Evolutionary conservation across 2,797 vertebrate species (phyloP).

Genomic region (Gymnocypris eckloni): DNA sequence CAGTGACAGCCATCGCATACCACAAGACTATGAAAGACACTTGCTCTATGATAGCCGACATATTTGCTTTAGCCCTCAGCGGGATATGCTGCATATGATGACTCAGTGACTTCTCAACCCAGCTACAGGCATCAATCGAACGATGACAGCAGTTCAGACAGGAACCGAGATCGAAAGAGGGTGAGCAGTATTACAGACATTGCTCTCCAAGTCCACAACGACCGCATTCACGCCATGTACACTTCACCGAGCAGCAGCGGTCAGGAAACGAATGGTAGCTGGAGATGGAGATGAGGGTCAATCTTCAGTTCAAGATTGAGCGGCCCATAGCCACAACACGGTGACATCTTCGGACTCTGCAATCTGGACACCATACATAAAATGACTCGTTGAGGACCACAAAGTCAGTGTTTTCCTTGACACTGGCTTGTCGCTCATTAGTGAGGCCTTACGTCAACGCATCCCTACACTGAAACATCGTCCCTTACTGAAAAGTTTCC

Average conservation of each 20-base stretch:
- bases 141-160: not conserved
- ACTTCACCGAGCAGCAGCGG: not conserved
- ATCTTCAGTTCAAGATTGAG: not conserved
- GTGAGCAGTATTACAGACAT: slow-evolving; percentile 14
- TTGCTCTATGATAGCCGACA: not conserved
- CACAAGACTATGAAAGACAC: not conserved
- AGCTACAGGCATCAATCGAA: not conserved
- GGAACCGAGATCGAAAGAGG: not conserved
- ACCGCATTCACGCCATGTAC: not conserved
- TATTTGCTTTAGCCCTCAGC: not conserved
- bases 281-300: slow-evolving; percentile 20
- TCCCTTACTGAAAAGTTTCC: not conserved
- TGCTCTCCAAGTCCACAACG: not conserved
- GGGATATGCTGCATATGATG: not conserved
- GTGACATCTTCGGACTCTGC: not conserved
- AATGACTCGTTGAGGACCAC: slow-evolving; percentile 1
- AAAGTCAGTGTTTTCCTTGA: slow-evolving; percentile 33
- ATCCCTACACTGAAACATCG: slow-evolving; percentile 11
- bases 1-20: not conserved
- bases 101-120: not conserved
- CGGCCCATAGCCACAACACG: not conserved
- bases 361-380: not conserved
- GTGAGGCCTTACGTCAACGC: not conserved
- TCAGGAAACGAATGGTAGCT: slow-evolving; percentile 19
- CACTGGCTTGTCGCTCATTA: slow-evolving; percentile 7